These are phyloP conservation scores for Enteromius anoplus DNA, from an alignment of 2,797 vertebrate genomes.

Conservation along the genomic window DNA sequence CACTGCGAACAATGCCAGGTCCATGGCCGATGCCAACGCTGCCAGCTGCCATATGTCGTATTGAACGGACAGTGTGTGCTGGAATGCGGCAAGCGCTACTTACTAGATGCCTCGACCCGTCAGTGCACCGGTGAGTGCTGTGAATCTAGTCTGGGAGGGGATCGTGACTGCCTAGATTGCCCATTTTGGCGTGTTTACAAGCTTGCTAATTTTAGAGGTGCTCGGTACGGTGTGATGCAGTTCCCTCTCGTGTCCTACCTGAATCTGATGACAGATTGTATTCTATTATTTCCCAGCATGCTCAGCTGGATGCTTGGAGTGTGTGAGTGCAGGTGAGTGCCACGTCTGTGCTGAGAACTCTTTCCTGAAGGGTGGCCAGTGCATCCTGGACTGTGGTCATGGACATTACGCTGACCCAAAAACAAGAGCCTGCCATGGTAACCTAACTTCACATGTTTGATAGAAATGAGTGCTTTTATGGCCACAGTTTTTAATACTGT, in stretches of 20 bases:
- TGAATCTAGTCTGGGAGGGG: slow-evolving; percentile 8
- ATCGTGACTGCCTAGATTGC: background rate
- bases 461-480: background rate
- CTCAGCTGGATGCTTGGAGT: slow-evolving; percentile 82
- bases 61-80: slow-evolving; percentile 79
- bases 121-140: slow-evolving; percentile 80
- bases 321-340: slow-evolving; percentile 77
- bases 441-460: slow-evolving; percentile 1
- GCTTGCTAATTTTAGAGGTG: slow-evolving; percentile 17
- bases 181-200: background rate
- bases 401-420: slow-evolving; percentile 77
- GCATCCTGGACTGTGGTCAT: slow-evolving; percentile 82
- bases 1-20: slow-evolving; percentile 81
- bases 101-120: slow-evolving; percentile 68
- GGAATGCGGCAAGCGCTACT: slow-evolving; percentile 77
- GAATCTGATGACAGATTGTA: slow-evolving; percentile 22
- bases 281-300: slow-evolving; percentile 78
- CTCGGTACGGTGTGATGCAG: background rate
- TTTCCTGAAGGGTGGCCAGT: slow-evolving; percentile 81
- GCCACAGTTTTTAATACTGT: background rate
- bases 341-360: slow-evolving; percentile 74
- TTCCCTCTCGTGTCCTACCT: background rate
- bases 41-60: slow-evolving; percentile 77
- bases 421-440: slow-evolving; percentile 85
- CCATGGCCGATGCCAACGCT: slow-evolving; percentile 77